Conservation (phyloP, 2,113 vertebrate genomes). For the Lepidothrix coronata region DNA sequence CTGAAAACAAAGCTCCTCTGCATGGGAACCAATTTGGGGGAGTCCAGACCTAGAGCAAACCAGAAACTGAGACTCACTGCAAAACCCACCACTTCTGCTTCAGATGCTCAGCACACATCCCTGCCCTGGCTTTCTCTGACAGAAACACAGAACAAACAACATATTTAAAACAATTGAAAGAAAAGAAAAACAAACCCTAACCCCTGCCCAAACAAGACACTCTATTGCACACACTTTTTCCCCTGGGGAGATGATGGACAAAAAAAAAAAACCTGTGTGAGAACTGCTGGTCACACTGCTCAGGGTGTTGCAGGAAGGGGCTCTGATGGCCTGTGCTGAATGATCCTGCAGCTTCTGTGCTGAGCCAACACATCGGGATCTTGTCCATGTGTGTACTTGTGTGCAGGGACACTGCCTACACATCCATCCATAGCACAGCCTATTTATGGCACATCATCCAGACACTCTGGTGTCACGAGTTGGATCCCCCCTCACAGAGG, state of each 20-base stretch:
- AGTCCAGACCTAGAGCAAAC: background rate
- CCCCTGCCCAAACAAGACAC: background rate
- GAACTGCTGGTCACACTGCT: background rate
- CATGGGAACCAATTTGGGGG: background rate
- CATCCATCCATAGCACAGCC: accelerated
- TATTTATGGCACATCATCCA: accelerated
- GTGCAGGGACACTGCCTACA: too few species aligned
- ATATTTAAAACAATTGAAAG: background rate
- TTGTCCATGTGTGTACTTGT: accelerated
- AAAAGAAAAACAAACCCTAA: background rate
- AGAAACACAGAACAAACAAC: background rate
- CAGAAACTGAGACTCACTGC: background rate
- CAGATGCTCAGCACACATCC: background rate
- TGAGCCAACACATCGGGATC: accelerated
- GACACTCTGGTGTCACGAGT: accelerated
- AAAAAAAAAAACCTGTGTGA: accelerated
- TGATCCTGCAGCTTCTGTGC: accelerated
- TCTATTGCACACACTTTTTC: background rate
- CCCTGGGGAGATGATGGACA: background rate
- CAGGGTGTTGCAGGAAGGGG: background rate
- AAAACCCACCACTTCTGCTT: slow-evolving; percentile 22
- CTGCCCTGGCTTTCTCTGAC: background rate
- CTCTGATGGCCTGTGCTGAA: background rate
- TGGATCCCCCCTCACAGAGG: background rate
- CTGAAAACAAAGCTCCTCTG: background rate